These are phyloP conservation scores for Squalus acanthias DNA, from an alignment of 2,797 vertebrate genomes.

Conservation along the genomic window DNA sequence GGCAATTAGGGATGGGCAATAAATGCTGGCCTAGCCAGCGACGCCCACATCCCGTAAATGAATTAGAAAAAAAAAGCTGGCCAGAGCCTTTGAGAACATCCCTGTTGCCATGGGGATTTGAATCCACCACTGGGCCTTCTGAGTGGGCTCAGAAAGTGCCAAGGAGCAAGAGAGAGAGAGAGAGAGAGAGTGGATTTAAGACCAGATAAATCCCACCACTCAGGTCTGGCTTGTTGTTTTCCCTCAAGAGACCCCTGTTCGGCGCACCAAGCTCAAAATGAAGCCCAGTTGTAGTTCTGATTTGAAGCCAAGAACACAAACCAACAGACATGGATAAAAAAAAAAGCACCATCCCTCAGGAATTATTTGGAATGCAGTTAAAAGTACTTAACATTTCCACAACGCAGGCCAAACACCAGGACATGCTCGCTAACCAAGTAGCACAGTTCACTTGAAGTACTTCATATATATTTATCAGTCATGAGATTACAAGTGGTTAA, in stretches of 20 bases:
- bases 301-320: background rate
- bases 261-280: background rate
- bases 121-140: background rate
- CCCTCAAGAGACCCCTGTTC: background rate
- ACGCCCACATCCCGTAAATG: no score
- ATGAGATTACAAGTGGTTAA: background rate
- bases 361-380: background rate
- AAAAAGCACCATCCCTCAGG: background rate
- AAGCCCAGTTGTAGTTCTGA: background rate
- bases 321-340: background rate
- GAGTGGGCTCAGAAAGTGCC: background rate
- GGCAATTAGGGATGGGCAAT: no score
- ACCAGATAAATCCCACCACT: background rate
- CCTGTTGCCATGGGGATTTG: no score
- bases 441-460: background rate
- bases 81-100: no score
- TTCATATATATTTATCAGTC: constrained; percentile 27
- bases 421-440: background rate
- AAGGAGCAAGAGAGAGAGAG: background rate
- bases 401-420: background rate
- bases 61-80: no score
- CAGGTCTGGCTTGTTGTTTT: background rate
- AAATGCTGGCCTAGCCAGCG: no score
- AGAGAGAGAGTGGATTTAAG: background rate
- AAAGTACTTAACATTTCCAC: constrained; percentile 19